A percentile compares a stretch with the other conserved stretches of the same genome.
phyloP scores from a whole-genome alignment of 2,888 invertebrate genomes.

The Drosophila nigricruria region DNA sequence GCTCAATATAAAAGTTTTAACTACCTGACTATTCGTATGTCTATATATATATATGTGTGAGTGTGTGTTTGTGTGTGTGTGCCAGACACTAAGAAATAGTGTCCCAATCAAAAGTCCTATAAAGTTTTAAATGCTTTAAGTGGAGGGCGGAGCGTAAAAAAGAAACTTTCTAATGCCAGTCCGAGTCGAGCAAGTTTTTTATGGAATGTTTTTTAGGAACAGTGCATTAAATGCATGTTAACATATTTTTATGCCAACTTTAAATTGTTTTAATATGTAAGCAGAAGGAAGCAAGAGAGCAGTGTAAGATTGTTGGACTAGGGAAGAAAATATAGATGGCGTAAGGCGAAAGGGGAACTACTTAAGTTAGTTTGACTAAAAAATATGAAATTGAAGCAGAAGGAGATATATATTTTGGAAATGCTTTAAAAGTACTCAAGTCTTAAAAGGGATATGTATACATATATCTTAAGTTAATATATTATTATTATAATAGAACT shows the following conservation, averaged over 20 bases:
- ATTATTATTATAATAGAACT: too few species aligned
- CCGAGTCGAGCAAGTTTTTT: constrained; percentile 1
- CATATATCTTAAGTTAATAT: too few species aligned
- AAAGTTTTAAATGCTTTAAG: constrained; percentile 33
- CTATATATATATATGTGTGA: constrained; percentile 1
- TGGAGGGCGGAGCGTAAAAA: neutral
- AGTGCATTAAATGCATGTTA: constrained; percentile 13
- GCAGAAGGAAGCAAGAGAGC: too few species aligned
- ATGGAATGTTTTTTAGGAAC: neutral
- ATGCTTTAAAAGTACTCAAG: too few species aligned
- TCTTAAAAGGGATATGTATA: too few species aligned
- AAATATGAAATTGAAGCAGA: neutral
- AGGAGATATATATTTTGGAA: neutral
- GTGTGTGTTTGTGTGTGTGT: constrained; percentile 11
- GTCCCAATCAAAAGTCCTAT: constrained; percentile 57
- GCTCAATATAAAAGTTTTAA: constrained; percentile 79
- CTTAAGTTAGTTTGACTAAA: too few species aligned
- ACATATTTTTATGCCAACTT: constrained; percentile 7
- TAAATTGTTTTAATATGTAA: neutral
- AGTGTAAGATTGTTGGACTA: too few species aligned
- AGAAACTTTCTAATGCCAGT: constrained; percentile 21
- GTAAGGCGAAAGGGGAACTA: too few species aligned
- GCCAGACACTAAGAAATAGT: constrained; percentile 46
- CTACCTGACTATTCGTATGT: constrained; percentile 61
- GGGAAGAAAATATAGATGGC: too few species aligned